Base-by-base conservation (phyloP, 2,888 invertebrate genomes). In the Choreutis nemorana region DNA sequence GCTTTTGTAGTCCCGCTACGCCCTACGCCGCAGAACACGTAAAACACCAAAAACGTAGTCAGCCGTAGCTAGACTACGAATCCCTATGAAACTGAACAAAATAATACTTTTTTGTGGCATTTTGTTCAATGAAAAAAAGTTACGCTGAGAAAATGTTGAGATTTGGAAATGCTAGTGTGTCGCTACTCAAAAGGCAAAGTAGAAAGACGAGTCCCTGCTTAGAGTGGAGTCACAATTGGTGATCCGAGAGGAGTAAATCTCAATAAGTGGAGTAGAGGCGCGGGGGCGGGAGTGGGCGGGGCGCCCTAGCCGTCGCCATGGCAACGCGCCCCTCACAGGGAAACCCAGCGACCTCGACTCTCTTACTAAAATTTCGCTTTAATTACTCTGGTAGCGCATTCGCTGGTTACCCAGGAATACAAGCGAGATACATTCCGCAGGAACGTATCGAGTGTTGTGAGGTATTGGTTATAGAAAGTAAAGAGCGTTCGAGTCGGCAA, bases 391-490 rank as follows among this genome's bases (percentile, higher is more conserved):
- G n/a, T n/a, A n/a, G n/a, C n/a, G n/a, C n/a, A n/a, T n/a, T n/a
- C n/a, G n/a, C n/a, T n/a, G n/a, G n/a, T n/a, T n/a, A n/a, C n/a
- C n/a, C n/a, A n/a, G n/a, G n/a, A n/a, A n/a, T n/a, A n/a, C n/a
- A n/a, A n/a, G n/a, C n/a, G n/a, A n/a, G n/a, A n/a, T n/a, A n/a
- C n/a, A n/a, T n/a, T n/a, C n/a, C n/a, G n/a, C n/a, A n/a, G n/a
- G n/a, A n/a, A n/a, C n/a, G n/a, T n/a, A n/a, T n/a, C n/a, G n/a
- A n/a, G n/a, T n/a, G n/a, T n/a, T n/a, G n/a, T n/a, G n/a, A n/a
- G n/a, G n/a, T n/a, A n/a, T n/a, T n/a, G n/a, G n/a, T 25, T 66
- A 64, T 75, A 77, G 77, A 78, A 78, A 77, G 75, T 77, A 70
- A 66, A 64, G 61, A 68, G 64, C 61, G 67, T 68, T 64, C 62